Conservation (phyloP, 1,140 invertebrate species). For the Drosophila hydei region DNA sequence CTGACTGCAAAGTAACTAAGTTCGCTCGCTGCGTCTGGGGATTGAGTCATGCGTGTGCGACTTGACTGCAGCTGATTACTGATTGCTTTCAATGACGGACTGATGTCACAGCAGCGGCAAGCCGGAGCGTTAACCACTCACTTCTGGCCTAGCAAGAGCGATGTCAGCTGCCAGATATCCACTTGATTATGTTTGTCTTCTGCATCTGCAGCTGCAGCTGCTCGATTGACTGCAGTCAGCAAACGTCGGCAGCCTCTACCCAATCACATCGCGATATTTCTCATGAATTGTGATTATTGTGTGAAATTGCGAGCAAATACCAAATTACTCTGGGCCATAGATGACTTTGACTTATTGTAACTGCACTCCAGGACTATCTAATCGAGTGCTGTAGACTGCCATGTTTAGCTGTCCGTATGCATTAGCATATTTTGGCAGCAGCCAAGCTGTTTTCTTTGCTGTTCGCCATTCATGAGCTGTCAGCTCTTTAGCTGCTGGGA, state of each 20-base stretch:
- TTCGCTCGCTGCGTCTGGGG: slow-evolving; percentile 9
- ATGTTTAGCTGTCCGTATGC: too few species aligned
- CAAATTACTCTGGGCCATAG: not conserved
- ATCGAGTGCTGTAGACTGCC: too few species aligned
- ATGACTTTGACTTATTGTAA: too few species aligned
- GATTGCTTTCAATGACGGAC: slow-evolving; percentile 46
- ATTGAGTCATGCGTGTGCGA: slow-evolving; percentile 54
- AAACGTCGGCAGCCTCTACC: not conserved
- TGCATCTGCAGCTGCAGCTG: slow-evolving; percentile 1
- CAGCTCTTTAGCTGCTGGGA: slow-evolving; percentile 2
- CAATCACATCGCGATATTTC: not conserved
- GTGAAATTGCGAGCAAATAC: too few species aligned
- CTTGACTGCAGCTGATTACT: slow-evolving; percentile 59
- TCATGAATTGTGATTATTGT: not conserved
- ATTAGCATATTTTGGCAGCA: slow-evolving; percentile 4
- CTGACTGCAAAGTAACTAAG: slow-evolving; percentile 12
- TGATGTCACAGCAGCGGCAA: slow-evolving; percentile 47
- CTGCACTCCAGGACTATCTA: too few species aligned
- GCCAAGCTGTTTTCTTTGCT: not conserved
- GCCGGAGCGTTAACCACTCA: slow-evolving; percentile 8
- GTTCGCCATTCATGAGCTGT: slow-evolving; percentile 1
- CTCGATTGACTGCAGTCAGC: not conserved
- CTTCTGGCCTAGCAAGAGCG: not conserved
- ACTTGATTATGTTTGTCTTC: slow-evolving; percentile 2
- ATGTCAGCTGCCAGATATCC: slow-evolving; percentile 6